Percentiles rank a stretch among this genome's conserved stretches.
Conservation (phyloP, 2,113 vertebrate species). For the Spilogale gracilis region DNA sequence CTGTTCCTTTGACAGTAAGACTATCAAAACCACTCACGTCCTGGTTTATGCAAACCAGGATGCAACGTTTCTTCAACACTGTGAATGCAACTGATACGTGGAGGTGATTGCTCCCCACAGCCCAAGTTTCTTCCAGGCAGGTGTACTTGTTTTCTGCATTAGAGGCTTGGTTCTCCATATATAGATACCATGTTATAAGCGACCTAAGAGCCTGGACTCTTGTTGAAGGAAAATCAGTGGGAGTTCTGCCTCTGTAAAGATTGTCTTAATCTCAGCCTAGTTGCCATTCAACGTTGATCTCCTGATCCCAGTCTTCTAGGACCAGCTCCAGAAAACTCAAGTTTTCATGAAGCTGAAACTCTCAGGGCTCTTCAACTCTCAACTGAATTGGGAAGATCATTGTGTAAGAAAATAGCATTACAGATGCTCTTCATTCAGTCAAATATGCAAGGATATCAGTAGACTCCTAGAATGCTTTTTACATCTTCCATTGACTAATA, state of each 20-base stretch:
- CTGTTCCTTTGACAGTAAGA: neutral
- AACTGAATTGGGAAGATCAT: neutral
- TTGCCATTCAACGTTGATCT: neutral
- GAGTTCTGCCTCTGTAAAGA: neutral
- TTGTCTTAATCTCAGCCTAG: neutral
- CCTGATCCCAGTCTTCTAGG: neutral
- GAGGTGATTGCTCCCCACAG: neutral
- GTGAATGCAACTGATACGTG: neutral
- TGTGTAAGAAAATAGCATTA: neutral
- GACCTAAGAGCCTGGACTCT: neutral
- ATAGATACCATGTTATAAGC: neutral
- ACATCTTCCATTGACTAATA: neutral
- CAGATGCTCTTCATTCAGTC: neutral
- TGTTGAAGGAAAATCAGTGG: neutral
- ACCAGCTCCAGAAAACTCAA: neutral
- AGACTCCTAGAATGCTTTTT: neutral
- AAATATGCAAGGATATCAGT: neutral
- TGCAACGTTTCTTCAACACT: neutral
- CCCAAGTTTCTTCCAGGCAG: neutral
- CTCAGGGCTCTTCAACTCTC: neutral
- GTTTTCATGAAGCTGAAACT: conserved; percentile 12
- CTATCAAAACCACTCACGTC: neutral
- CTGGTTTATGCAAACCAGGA: neutral
- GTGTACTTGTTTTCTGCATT: neutral
- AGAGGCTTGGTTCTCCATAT: neutral